These are phyloP conservation scores for Chroicocephalus ridibundus DNA, from an alignment of 2,113 vertebrate species.

Conservation along the genomic window DNA sequence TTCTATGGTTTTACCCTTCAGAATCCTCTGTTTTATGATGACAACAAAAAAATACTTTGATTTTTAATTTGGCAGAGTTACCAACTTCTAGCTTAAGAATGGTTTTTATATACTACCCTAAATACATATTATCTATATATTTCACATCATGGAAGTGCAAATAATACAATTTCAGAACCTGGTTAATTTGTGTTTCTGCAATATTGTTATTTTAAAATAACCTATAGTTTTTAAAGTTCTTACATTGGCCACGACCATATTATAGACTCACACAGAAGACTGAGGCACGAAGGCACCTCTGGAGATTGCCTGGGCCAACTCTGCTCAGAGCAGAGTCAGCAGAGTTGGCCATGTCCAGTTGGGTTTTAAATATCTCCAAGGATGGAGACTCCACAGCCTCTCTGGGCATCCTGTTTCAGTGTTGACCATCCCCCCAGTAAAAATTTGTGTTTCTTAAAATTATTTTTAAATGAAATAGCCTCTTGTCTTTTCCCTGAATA, in stretches of 20 bases:
- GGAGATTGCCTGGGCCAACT: not conserved
- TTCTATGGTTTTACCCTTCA: not conserved
- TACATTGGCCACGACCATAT: not conserved
- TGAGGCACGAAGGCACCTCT: not conserved
- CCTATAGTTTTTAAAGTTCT: not conserved
- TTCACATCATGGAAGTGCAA: not conserved
- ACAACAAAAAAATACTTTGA: not conserved
- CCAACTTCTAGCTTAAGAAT: not conserved
- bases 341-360: not conserved
- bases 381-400: not conserved
- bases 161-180: not conserved
- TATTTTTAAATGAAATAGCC: not conserved
- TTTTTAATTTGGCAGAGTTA: not conserved
- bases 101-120: not conserved
- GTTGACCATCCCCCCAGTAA: not conserved
- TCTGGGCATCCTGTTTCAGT: not conserved
- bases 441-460: not conserved
- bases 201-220: not conserved
- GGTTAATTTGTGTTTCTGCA: not conserved
- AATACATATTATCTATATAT: not conserved
- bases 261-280: not conserved
- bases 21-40: not conserved
- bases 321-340: not conserved
- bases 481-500: not conserved
- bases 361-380: not conserved